Base-by-base conservation (phyloP, 2,113 vertebrate species). In the Plestiodon gilberti region DNA sequence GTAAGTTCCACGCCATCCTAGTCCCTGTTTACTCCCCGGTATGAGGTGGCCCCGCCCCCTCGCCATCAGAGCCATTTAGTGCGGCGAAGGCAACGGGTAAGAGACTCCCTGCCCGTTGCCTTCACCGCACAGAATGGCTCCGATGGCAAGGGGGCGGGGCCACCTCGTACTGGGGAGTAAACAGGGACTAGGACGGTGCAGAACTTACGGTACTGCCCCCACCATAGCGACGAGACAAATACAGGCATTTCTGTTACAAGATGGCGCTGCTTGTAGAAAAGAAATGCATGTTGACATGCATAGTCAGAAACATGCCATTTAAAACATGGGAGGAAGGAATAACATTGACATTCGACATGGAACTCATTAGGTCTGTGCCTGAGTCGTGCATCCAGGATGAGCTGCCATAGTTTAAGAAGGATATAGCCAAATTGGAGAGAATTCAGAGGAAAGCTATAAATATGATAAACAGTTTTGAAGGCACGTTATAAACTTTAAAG, bases 391-490 rank as follows among this genome's bases (percentile, higher is more conserved):
- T 78, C 48, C 48, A 67, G n/a, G 62, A 77, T 1, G 3, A 75
- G 38, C 43, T 57, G 76, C 52, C 52, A 85, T 70, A 59, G 23
- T 70, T 78, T 85, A 79, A 70, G 64, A 79, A 59, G 25, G 76
- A 59, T 57, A 59, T 14, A 69, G 48, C 18, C 35, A 70, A 69
- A 78, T 85, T 70, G 52, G 75, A 85, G 77, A 23, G 48, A 57
- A 85, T 70, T 78, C 33, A 48, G 64, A 43, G 43, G 25, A 59
- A 85, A 70, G 75, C 75, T 59, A 78, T 70, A 85, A 78, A 70
- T 71, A 85, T 59, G 64, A 78, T 85, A 67, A 78, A 78, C 43
- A 77, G 83, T 67, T 78, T 57, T 69, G n/a, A 78, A 86, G 52
- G 38, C 55, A 79, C 23, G 52, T 73, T 86, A 71, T 71, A 71